Evolutionary conservation across 2,113 vertebrate genomes (phyloP).

Genomic region (Grantiella picta): DNA sequence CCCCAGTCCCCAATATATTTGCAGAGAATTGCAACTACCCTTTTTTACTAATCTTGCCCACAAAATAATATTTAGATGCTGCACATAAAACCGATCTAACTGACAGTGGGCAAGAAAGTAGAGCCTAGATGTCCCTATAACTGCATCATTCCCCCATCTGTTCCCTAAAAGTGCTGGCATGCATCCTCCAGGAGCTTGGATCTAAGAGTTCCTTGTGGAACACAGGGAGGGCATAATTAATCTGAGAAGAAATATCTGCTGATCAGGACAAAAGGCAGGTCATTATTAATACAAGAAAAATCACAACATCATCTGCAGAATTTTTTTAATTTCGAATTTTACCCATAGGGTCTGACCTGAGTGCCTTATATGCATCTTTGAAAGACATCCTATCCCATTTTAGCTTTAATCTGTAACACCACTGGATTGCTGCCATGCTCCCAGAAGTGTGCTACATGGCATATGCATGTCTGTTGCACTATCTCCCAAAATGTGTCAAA

Average conservation of each 20-base stretch:
- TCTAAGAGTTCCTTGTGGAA: background rate
- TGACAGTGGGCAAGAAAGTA: background rate
- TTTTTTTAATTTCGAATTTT: background rate
- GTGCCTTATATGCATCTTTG: background rate
- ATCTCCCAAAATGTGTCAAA: conserved; percentile 31
- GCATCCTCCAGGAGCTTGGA: background rate
- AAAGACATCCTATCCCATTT: background rate
- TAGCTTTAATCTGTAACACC: background rate
- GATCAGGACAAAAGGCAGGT: background rate
- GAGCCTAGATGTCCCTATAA: background rate
- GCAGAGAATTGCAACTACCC: background rate
- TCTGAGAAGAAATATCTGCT: background rate
- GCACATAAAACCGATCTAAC: background rate
- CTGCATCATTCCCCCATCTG: background rate
- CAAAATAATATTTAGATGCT: background rate
- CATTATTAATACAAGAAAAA: background rate
- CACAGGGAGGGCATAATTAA: background rate
- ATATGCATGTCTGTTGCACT: background rate
- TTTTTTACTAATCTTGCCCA: background rate
- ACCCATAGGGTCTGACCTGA: background rate
- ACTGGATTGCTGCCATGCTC: conserved; percentile 5
- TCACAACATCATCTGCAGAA: background rate
- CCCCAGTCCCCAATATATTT: rapidly evolving
- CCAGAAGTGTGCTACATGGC: background rate
- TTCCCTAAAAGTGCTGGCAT: background rate